Evolutionary conservation across 2,888 invertebrate genomes (phyloP).

Genomic region (Heteromyza rotundicornis): DNA sequence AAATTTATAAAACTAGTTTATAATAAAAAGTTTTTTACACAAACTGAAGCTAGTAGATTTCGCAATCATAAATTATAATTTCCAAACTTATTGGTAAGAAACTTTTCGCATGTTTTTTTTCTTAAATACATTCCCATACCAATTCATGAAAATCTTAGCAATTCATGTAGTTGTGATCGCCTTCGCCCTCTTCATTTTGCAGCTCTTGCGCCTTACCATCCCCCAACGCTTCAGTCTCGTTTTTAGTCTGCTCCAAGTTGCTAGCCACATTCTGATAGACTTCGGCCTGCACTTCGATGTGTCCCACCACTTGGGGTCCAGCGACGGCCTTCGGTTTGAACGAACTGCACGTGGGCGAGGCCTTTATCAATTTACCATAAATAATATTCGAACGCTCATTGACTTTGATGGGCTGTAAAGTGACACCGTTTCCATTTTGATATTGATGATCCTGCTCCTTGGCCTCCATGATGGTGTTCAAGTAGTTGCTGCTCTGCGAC

Average conservation of each 20-base stretch:
- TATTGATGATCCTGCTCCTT: constrained; percentile 55
- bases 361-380: constrained; percentile 57
- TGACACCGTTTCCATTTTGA: constrained; percentile 50
- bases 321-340: constrained; percentile 57
- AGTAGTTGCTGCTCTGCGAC: constrained; percentile 53
- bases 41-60: too few relatives aligned
- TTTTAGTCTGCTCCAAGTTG: constrained; percentile 25
- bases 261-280: constrained; percentile 55
- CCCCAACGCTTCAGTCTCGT: background rate
- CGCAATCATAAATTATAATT: too few relatives aligned
- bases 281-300: constrained; percentile 54
- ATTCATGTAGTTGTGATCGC: constrained; percentile 52
- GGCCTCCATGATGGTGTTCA: constrained; percentile 61
- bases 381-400: constrained; percentile 59
- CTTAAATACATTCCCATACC: too few relatives aligned
- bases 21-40: too few relatives aligned
- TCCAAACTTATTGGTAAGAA: too few relatives aligned
- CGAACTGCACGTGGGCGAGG: constrained; percentile 52
- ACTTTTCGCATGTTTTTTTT: too few relatives aligned
- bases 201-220: constrained; percentile 20
- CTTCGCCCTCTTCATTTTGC: constrained; percentile 1
- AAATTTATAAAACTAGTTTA: constrained; percentile 58
- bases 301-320: constrained; percentile 44
- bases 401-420: constrained; percentile 60
- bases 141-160: too few relatives aligned